Evolutionary conservation across 2,888 invertebrate species (phyloP).

Genomic region (Apodemia mormo): DNA sequence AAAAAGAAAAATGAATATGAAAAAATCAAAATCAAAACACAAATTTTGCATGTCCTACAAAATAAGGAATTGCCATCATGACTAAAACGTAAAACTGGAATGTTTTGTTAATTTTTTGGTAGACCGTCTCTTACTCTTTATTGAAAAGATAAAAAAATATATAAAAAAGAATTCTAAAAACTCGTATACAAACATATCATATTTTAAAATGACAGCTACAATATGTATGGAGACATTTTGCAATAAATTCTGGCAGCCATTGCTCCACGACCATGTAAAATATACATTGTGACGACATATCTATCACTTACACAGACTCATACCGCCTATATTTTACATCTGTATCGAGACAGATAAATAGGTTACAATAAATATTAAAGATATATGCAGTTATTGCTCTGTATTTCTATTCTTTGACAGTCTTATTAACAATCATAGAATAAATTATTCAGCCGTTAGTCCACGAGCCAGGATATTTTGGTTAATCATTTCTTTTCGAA

Average conservation of each 20-base stretch:
- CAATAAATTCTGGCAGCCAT: constrained; percentile 1
- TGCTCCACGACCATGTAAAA: not conserved
- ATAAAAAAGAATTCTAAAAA: not conserved
- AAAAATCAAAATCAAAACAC: too few species aligned
- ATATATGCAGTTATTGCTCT: not conserved
- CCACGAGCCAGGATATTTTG: too few species aligned
- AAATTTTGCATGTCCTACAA: too few species aligned
- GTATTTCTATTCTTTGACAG: not conserved
- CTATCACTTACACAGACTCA: not conserved
- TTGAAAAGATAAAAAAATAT: too few species aligned
- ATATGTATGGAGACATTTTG: not conserved
- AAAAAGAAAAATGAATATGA: too few species aligned
- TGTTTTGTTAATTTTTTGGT: too few species aligned
- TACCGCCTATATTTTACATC: not conserved
- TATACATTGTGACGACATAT: not conserved
- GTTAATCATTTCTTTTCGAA: too few species aligned
- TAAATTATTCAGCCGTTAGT: not conserved
- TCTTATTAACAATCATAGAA: not conserved
- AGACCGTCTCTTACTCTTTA: too few species aligned
- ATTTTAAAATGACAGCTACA: not conserved
- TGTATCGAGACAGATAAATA: constrained; percentile 14
- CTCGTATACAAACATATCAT: not conserved
- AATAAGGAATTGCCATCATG: too few species aligned
- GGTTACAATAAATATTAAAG: constrained; percentile 4
- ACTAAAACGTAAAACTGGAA: too few species aligned